Evolutionary conservation across 2,888 invertebrate species (phyloP).

Genomic region (Trachelus stipa): DNA sequence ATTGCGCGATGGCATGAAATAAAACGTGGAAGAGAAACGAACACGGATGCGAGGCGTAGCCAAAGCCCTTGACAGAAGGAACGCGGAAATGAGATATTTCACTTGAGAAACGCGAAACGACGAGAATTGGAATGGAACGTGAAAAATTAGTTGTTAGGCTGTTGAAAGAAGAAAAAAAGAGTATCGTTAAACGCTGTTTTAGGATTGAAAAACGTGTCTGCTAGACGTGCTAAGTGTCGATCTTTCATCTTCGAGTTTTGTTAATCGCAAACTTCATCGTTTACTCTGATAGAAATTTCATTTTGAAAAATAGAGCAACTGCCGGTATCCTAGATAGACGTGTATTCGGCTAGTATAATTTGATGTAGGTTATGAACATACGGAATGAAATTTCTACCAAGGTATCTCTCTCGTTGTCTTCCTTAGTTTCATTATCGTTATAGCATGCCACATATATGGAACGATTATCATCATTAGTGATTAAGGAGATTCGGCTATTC

Average conservation of each 20-base stretch:
- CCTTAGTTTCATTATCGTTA: background rate
- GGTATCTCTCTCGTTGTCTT: background rate
- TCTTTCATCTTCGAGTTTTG: conserved; percentile 3
- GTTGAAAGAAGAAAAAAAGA: conserved; percentile 21
- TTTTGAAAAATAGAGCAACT: background rate
- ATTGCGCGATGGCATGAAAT: background rate
- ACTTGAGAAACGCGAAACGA: background rate
- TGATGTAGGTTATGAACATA: too few species aligned
- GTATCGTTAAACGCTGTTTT: conserved; percentile 38
- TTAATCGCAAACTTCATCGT: background rate
- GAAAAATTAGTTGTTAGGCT: conserved; percentile 31
- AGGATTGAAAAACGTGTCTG: conserved; percentile 32
- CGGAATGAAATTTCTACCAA: background rate
- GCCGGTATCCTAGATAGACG: background rate
- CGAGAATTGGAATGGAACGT: background rate
- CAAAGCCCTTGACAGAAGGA: background rate
- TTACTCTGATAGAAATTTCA: background rate
- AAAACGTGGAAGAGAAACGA: background rate
- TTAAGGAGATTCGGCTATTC: background rate
- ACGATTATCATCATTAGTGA: background rate
- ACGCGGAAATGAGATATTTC: background rate
- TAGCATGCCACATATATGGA: background rate
- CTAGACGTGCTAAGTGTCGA: conserved; percentile 38
- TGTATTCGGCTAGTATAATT: too few species aligned
- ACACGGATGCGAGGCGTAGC: background rate